Conservation (phyloP, 2,888 invertebrate species). For the Strigamia transsilvanica region DNA sequence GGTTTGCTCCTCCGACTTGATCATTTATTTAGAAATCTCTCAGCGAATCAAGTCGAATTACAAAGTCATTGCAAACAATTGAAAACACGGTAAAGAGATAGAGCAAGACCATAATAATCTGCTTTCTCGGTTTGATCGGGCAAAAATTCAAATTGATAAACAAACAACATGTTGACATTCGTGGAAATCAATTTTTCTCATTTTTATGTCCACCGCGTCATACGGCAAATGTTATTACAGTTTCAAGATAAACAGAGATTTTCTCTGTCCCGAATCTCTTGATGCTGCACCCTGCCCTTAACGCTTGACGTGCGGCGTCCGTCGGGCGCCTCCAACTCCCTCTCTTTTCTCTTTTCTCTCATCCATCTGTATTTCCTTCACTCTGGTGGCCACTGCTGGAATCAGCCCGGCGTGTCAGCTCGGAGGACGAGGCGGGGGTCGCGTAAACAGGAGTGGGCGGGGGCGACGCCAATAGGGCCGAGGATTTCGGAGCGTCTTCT, state of each 20-base stretch:
- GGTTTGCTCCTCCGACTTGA: neutral
- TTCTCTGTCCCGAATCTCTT: constrained; percentile 16
- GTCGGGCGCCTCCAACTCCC: constrained; percentile 40
- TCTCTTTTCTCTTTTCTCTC: constrained; percentile 20
- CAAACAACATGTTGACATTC: neutral
- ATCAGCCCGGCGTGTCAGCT: constrained; percentile 19
- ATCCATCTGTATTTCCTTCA: constrained; percentile 3
- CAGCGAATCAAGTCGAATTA: neutral
- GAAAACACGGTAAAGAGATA: too few relatives aligned
- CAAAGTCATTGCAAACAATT: neutral
- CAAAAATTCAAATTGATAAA: too few relatives aligned
- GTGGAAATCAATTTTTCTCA: constrained; percentile 17
- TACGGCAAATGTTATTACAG: constrained; percentile 27
- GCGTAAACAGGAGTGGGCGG: constrained; percentile 49
- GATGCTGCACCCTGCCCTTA: constrained; percentile 35
- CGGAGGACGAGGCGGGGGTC: constrained; percentile 47
- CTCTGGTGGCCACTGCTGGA: constrained; percentile 35
- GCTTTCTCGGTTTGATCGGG: too few relatives aligned
- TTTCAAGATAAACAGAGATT: constrained; percentile 41
- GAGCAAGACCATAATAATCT: too few relatives aligned
- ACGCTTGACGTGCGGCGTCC: constrained; percentile 45
- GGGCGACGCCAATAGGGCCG: constrained; percentile 49
- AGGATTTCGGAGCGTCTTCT: constrained; percentile 48
- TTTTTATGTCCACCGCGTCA: neutral
- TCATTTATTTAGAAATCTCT: constrained; percentile 15